A percentile compares a stretch with the other conserved stretches of the same genome.
These are phyloP conservation scores for Sphinx pinastri DNA, from an alignment of 2,888 invertebrate species.

Conservation along the genomic window DNA sequence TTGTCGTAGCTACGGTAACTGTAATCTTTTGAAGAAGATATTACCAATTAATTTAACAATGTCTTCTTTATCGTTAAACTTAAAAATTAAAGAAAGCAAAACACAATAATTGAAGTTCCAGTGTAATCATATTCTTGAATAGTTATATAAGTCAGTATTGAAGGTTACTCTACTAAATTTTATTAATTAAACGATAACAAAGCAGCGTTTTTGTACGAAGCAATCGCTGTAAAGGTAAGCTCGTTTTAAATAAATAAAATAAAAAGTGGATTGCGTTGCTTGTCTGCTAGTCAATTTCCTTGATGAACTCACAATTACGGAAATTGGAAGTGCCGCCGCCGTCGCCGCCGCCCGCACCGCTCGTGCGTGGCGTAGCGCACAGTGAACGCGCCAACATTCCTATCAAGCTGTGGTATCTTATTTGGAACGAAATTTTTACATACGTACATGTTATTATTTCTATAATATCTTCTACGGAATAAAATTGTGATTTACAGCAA, in stretches of 20 bases:
- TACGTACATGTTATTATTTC: background rate
- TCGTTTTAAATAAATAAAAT: slow-evolving; percentile 63
- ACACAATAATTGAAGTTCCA: background rate
- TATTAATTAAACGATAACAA: slow-evolving; percentile 46
- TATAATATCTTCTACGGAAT: too few relatives aligned
- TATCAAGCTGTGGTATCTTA: slow-evolving; percentile 10
- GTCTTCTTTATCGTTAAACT: too few relatives aligned
- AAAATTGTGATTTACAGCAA: background rate
- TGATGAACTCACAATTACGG: slow-evolving; percentile 81
- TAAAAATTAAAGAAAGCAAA: too few relatives aligned
- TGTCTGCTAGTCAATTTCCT: slow-evolving; percentile 78
- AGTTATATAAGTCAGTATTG: background rate
- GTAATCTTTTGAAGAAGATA: background rate
- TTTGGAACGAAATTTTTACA: background rate
- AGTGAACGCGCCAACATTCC: background rate
- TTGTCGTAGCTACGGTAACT: too few relatives aligned
- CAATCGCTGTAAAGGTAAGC: slow-evolving; percentile 47
- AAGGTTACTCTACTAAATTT: background rate
- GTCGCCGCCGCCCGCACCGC: slow-evolving; percentile 36
- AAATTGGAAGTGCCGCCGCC: slow-evolving; percentile 68
- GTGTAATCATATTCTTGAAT: background rate
- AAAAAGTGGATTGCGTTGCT: slow-evolving; percentile 64
- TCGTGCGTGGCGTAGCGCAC: slow-evolving; percentile 15
- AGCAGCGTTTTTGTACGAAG: slow-evolving; percentile 46
- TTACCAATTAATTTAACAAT: background rate